A percentile compares a stretch with the other conserved stretches of the same genome.
Evolutionary conservation across 2,888 invertebrate species (phyloP).

Genomic region (Chromoteleia sp.): DNA sequence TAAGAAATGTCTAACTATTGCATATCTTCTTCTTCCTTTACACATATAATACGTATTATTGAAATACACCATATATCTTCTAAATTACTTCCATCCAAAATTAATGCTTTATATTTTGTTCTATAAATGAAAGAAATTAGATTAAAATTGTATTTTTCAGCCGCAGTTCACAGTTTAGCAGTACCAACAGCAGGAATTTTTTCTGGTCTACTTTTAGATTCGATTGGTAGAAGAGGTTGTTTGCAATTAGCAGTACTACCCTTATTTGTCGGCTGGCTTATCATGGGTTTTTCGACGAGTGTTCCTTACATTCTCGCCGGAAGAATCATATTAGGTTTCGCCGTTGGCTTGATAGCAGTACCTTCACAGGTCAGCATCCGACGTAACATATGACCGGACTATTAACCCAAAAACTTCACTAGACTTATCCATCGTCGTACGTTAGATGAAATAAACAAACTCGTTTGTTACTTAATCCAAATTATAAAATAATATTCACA

Average conservation of each 20-base stretch:
- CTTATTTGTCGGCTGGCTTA: constrained; percentile 90
- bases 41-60: too few species aligned
- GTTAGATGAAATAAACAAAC: constrained; percentile 23
- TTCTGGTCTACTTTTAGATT: constrained; percentile 90
- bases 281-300: constrained; percentile 85
- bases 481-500: not conserved
- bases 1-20: too few species aligned
- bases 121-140: too few species aligned
- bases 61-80: too few species aligned
- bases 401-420: constrained; percentile 34
- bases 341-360: constrained; percentile 90
- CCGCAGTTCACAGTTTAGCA: constrained; percentile 91
- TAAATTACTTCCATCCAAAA: too few species aligned
- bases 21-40: too few species aligned
- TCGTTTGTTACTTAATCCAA: constrained; percentile 1
- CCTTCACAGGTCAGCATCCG: constrained; percentile 88
- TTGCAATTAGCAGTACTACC: constrained; percentile 89
- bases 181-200: constrained; percentile 90
- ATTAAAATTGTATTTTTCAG: constrained; percentile 84
- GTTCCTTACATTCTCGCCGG: constrained; percentile 88
- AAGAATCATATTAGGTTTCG: constrained; percentile 89
- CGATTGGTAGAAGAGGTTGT: constrained; percentile 88
- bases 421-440: not conserved
- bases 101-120: too few species aligned
- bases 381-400: constrained; percentile 24